Conservation (phyloP, 2,113 vertebrate species). For the Cettia cetti region DNA sequence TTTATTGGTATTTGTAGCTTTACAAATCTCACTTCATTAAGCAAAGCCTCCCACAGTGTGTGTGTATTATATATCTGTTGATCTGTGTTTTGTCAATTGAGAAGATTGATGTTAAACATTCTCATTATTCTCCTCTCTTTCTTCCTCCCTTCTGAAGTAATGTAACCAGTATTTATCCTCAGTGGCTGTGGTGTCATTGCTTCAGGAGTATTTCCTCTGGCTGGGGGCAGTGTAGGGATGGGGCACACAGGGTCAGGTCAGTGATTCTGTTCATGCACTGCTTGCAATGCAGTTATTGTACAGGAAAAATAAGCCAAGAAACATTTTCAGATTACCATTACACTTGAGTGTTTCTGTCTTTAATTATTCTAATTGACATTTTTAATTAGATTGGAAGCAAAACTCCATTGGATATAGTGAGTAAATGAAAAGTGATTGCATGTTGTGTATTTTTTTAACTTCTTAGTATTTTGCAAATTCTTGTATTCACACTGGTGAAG, state of each 20-base stretch:
- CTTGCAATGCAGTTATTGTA: background rate
- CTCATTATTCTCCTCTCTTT: background rate
- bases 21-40: background rate
- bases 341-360: background rate
- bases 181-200: background rate
- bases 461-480: background rate
- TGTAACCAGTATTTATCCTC: rapidly evolving
- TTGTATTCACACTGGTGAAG: background rate
- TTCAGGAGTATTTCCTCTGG: background rate
- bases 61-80: background rate
- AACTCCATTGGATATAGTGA: slow-evolving; percentile 58
- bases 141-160: background rate
- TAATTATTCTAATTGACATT: slow-evolving; percentile 38
- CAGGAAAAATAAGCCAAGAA: background rate
- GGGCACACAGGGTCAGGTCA: background rate
- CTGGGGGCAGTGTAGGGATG: background rate
- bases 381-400: slow-evolving; percentile 67
- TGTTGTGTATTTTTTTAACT: slow-evolving; percentile 7
- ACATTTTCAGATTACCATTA: background rate
- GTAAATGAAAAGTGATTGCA: slow-evolving; percentile 30
- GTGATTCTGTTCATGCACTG: background rate
- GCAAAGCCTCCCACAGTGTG: background rate
- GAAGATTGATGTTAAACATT: background rate
- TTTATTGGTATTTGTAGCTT: background rate
- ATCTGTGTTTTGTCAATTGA: background rate